A percentile compares a stretch with the other conserved stretches of the same genome.
Evolutionary conservation across 2,113 vertebrate genomes (phyloP).

Genomic region (Cyprinodon tularosa): DNA sequence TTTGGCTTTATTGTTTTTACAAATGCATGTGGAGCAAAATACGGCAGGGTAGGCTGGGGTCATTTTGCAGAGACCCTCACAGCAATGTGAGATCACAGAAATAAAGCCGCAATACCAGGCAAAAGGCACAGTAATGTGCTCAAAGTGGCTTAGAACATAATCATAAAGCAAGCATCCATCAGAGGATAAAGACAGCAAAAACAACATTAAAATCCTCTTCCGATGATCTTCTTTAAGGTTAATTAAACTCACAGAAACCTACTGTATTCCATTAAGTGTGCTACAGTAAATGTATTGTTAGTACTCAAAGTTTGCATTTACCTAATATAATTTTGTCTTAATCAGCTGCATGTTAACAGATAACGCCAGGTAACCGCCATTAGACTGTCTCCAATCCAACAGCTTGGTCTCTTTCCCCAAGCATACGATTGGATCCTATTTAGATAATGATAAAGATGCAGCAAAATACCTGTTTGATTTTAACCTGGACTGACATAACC

Average conservation of each 20-base stretch:
- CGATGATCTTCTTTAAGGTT: not conserved
- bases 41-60: slow-evolving; percentile 39
- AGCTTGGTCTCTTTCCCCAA: slow-evolving; percentile 10
- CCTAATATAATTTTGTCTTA: slow-evolving; percentile 19
- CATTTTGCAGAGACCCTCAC: slow-evolving; percentile 35
- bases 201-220: slow-evolving; percentile 51
- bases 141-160: slow-evolving; percentile 52
- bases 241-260: not conserved
- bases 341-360: slow-evolving; percentile 55
- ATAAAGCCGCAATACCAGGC: slow-evolving; percentile 9
- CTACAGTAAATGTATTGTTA: not conserved
- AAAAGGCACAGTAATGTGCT: slow-evolving; percentile 63
- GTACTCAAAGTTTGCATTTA: slow-evolving; percentile 4
- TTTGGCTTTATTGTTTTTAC: slow-evolving; percentile 9
- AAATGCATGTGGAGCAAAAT: slow-evolving; percentile 27
- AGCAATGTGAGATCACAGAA: slow-evolving; percentile 36
- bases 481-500: slow-evolving; percentile 60
- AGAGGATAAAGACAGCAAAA: slow-evolving; percentile 35
- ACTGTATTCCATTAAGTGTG: not conserved
- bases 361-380: slow-evolving; percentile 59
- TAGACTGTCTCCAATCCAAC: slow-evolving; percentile 61
- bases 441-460: slow-evolving; percentile 47
- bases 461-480: slow-evolving; percentile 51
- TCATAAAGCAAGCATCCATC: slow-evolving; percentile 53
- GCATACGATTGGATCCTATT: slow-evolving; percentile 24